Evolutionary conservation across 2,797 vertebrate species (phyloP), one percentile per base, ranked within the genome.

Genomic region (Sebastes flavidus): DNA sequence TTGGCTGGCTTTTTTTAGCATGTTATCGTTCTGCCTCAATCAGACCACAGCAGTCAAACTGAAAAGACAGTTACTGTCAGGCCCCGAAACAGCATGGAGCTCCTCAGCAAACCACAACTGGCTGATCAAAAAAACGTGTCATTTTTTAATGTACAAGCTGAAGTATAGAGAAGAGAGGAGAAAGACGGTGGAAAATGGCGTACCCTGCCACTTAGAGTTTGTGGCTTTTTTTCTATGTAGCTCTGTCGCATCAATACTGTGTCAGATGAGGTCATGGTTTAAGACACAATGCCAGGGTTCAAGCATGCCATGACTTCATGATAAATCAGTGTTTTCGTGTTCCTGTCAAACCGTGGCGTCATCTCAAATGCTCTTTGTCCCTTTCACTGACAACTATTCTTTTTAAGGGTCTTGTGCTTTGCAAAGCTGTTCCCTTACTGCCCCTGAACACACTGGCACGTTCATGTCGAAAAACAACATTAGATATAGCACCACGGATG

Each of bases 191-290:
- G 24, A 59, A 69, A 52, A 52, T 10, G 13, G 52, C 38, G n/a
- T 18, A 29, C 16, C 34, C 49, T 38, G 68, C 75, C 74, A 70
- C 32, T 71, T 72, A 2, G 4, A 34, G 34, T 73, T 54, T 90
- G 72, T 27, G 24, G 25, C 4, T 12, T 30, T 30, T 83, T 91
- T 32, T 74, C 88, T 90, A 82, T 67, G 77, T 73, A 62, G 80
- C 75, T 76, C 73, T 86, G 69, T 65, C 70, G 87, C 72, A 92
- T 90, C 91, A 90, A 71, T 85, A 86, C 77, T 88, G 88, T 88
- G 88, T 87, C 91, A 94, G 88, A 90, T 94, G 93, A 91, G 90
- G 75, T 89, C 88, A 91, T 78, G 87, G 92, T 88, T 92, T 14
- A 14, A 72, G 71, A 72, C 78, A 77, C 92, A 94, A 92, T 92